A percentile compares a stretch with the other conserved stretches of the same genome.
Evolutionary conservation across 2,888 invertebrate genomes (phyloP).

Genomic region (Hypercompe scribonia): DNA sequence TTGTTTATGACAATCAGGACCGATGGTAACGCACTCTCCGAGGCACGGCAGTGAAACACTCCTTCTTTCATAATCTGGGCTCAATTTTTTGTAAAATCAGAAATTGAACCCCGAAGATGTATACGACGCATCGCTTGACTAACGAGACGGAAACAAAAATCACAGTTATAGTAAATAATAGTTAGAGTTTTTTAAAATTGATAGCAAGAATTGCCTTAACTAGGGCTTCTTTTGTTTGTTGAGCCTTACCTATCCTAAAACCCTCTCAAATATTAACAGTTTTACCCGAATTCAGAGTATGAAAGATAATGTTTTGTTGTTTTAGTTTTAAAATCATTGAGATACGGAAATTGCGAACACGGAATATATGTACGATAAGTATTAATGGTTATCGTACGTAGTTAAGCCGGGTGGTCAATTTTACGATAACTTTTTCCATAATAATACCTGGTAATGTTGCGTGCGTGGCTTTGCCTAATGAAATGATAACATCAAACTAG

Average conservation of each 20-base stretch:
- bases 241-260: background rate
- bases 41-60: no score
- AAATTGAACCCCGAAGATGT: no score
- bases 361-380: no score
- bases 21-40: no score
- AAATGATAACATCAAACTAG: background rate
- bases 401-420: background rate
- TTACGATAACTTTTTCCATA: slow-evolving; percentile 30
- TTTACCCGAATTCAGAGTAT: background rate
- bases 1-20: no score
- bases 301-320: background rate
- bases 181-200: background rate
- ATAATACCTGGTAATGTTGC: background rate
- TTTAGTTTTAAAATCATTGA: background rate
- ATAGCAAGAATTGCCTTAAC: background rate
- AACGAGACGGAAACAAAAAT: no score
- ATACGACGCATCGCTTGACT: no score
- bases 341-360: background rate
- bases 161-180: no score
- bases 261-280: background rate
- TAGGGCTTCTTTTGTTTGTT: background rate
- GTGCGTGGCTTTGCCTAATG: background rate
- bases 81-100: no score
- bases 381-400: background rate
- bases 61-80: no score